A percentile compares a stretch with the other conserved stretches of the same genome.
phyloP scores from a whole-genome alignment of 1,140 invertebrate species.

The Calycopis cecrops region DNA sequence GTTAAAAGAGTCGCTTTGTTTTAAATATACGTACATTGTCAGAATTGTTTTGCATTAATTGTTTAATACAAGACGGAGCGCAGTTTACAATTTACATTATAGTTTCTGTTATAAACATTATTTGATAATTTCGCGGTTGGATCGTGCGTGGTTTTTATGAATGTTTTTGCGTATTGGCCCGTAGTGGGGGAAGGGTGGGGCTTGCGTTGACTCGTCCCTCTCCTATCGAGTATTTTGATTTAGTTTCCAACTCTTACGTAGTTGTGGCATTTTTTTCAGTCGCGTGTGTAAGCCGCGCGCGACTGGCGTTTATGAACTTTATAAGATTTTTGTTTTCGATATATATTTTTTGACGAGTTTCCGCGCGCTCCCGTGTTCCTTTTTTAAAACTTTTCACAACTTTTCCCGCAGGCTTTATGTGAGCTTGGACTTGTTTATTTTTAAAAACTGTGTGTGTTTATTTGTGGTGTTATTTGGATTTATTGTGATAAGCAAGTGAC shows the following conservation, averaged over 20 bases:
- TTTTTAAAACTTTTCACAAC: constrained; percentile 19
- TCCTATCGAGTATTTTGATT: constrained; percentile 73
- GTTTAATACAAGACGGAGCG: constrained; percentile 43
- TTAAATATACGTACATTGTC: constrained; percentile 62
- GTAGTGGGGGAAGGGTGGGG: constrained; percentile 68
- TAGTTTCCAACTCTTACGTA: constrained; percentile 71
- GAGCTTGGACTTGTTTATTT: constrained; percentile 35
- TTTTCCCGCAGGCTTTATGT: constrained; percentile 19
- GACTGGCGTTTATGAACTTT: constrained; percentile 44
- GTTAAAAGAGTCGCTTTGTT: constrained; percentile 58
- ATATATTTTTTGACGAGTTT: constrained; percentile 30
- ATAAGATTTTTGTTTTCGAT: constrained; percentile 39
- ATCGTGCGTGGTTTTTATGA: constrained; percentile 67
- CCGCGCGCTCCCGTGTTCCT: constrained; percentile 40
- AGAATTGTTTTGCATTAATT: constrained; percentile 49
- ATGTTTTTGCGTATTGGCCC: constrained; percentile 65
- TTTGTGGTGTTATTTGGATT: constrained; percentile 54
- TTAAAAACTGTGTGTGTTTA: constrained; percentile 42
- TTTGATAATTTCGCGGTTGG: constrained; percentile 61
- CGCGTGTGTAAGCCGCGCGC: constrained; percentile 67
- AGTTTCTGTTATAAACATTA: constrained; percentile 54
- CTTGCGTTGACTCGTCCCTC: constrained; percentile 66
- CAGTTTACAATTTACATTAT: constrained; percentile 49
- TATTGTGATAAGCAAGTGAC: constrained; percentile 34
- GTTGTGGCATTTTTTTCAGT: constrained; percentile 73